Base-by-base conservation (phyloP, 2,797 vertebrate genomes). In the Gouania willdenowi region DNA sequence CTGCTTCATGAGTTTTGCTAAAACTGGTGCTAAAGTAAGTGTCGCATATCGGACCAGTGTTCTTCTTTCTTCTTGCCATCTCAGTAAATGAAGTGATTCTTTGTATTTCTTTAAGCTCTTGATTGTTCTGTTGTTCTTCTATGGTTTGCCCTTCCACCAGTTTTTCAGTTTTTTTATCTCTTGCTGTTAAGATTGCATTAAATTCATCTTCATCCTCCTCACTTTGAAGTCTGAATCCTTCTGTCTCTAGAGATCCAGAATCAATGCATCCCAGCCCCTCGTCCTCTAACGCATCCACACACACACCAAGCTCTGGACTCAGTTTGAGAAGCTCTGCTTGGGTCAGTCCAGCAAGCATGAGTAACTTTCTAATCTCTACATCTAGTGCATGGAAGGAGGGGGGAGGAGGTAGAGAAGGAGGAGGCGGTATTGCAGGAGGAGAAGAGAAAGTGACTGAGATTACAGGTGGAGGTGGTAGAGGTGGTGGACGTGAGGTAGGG, bases 51-150 rank as follows among this genome's bases (percentile, higher is more conserved):
- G 78, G 16, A 39, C 42, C 58, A 10, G 63, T 72, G 49, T 52
- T 60, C 23, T 77, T 89, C 70, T 85, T 87, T 66, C 88, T 91
- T 62, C 91, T 90, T 17, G 93, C 92, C 58, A 97, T 84, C 79
- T 95, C 93, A 0, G 92, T 91, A 71, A 97, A 98, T 0, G 94
- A 93, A 3, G 93, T 97, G 75, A 81, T 87, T 79, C 77, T 88
- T 66, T 81, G 75, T 9, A 46, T n/a, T 2, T 82, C 76, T 2
- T 37, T 70, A 5, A 19, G 61, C 17, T 64, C 67, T 26, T 73
- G 70, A 23, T 37, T 73, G 28, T 53, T 77, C 43, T 60, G 62
- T 5, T 45, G 44, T 16, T 68, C 75, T 20, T 67, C 23, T 4
- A 20, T 21, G 35, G 24, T 10, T 56, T 28, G 63, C 41, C 50